Percentiles rank a stretch among this genome's conserved stretches.
Conservation (phyloP, 2,797 vertebrate species). For the Mormyrus hasselquistii region DNA sequence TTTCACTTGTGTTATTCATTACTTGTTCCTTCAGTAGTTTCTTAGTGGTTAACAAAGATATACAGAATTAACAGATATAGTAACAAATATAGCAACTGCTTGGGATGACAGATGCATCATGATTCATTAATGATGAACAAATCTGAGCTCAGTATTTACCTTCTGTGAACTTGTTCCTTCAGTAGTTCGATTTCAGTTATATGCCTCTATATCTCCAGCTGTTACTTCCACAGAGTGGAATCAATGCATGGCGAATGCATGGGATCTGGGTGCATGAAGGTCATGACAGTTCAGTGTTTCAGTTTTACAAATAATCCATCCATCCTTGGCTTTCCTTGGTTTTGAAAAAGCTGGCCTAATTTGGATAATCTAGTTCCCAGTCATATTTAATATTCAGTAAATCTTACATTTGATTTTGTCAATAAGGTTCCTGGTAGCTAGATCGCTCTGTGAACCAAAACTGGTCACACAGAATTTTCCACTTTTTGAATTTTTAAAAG, state of each 20-base stretch:
- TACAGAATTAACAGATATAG: neutral
- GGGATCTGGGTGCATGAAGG: neutral
- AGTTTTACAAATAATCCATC: neutral
- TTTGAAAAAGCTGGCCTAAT: neutral
- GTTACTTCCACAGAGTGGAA: neutral
- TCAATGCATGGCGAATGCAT: neutral
- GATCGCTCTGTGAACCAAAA: neutral
- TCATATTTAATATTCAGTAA: neutral
- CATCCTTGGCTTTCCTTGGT: neutral
- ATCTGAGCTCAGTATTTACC: neutral
- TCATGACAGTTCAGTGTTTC: neutral
- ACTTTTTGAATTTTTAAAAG: neutral
- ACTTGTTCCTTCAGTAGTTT: neutral
- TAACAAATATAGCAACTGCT: neutral
- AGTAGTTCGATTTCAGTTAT: neutral
- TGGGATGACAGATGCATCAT: neutral
- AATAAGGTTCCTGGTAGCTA: neutral
- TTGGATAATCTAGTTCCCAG: neutral
- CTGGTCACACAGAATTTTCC: neutral
- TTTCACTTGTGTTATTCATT: neutral
- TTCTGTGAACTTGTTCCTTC: neutral
- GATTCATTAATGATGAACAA: neutral
- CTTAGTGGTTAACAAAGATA: neutral
- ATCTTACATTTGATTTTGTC: neutral
- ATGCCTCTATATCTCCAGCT: neutral